These are phyloP conservation scores for Aphelinus atriplicis DNA, from an alignment of 1,140 invertebrate genomes.

Conservation along the genomic window DNA sequence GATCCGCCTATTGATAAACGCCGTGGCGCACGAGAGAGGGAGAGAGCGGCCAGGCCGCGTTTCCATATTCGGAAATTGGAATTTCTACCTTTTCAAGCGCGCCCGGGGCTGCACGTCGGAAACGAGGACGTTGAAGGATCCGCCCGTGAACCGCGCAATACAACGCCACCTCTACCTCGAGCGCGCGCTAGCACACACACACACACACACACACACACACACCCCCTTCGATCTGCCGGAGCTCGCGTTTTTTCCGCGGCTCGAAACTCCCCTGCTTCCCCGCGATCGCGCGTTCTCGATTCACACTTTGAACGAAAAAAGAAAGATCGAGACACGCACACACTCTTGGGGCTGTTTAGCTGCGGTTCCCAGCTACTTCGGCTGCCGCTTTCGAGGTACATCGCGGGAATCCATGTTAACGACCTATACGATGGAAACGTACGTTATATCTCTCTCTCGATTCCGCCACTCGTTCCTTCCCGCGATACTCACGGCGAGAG, in stretches of 20 bases:
- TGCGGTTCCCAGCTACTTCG: too few relatives aligned
- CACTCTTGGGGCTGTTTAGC: too few relatives aligned
- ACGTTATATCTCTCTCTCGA: too few relatives aligned
- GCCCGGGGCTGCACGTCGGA: conserved; percentile 46
- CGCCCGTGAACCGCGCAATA: conserved; percentile 39
- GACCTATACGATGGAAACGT: too few relatives aligned
- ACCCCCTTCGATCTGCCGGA: too few relatives aligned
- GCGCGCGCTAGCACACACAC: too few relatives aligned
- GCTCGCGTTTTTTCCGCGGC: too few relatives aligned
- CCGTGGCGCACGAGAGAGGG: conserved; percentile 43
- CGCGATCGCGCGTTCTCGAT: neutral
- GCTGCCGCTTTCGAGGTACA: neutral
- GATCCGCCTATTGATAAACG: conserved; percentile 65
- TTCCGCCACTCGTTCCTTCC: too few relatives aligned
- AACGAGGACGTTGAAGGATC: conserved; percentile 54
- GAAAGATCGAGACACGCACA: neutral
- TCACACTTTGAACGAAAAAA: conserved; percentile 1
- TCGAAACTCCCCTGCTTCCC: too few relatives aligned
- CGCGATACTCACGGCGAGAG: too few relatives aligned
- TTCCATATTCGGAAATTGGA: conserved; percentile 62
- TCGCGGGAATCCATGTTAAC: neutral
- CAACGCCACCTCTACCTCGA: neutral
- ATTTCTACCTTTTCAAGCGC: conserved; percentile 57
- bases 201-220: too few relatives aligned
- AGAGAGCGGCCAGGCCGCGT: neutral